These are phyloP conservation scores for Malurus cyaneus DNA, from an alignment of 2,113 vertebrate genomes.

Conservation along the genomic window DNA sequence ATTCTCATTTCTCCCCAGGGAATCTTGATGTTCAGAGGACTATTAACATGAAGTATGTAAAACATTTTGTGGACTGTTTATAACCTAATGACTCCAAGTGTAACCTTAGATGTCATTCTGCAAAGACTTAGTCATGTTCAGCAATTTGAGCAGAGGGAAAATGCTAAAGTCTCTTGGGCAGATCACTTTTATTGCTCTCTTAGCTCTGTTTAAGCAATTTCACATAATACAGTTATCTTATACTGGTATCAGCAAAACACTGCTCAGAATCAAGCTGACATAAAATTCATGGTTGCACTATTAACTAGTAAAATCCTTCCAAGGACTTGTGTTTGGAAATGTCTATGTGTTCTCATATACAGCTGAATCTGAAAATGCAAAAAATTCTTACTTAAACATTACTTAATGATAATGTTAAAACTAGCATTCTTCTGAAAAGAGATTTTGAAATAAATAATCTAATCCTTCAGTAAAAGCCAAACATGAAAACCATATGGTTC, in stretches of 20 bases:
- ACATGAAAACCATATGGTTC: not conserved
- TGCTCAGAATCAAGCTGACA: not conserved
- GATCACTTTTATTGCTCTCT: not conserved
- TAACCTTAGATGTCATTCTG: constrained; percentile 41
- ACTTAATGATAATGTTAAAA: not conserved
- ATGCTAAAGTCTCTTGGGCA: not conserved
- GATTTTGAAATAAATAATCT: constrained; percentile 14
- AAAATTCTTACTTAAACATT: not conserved
- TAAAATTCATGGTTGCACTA: not conserved
- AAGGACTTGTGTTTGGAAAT: not conserved
- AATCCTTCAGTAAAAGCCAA: not conserved
- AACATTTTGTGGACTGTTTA: constrained; percentile 38
- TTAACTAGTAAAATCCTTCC: not conserved
- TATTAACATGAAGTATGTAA: constrained; percentile 29
- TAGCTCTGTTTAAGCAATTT: not conserved
- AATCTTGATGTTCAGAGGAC: constrained; percentile 21
- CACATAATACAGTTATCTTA: not conserved
- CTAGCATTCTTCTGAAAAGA: not conserved
- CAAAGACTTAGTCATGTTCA: not conserved
- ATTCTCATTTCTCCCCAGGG: constrained; percentile 49
- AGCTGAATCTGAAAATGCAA: not conserved
- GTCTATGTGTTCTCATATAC: not conserved
- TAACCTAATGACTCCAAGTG: constrained; percentile 29
- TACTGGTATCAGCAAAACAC: not conserved
- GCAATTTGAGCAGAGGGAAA: not conserved